phyloP scores from a whole-genome alignment of 2,888 invertebrate genomes.

The Hecatera dysodea region DNA sequence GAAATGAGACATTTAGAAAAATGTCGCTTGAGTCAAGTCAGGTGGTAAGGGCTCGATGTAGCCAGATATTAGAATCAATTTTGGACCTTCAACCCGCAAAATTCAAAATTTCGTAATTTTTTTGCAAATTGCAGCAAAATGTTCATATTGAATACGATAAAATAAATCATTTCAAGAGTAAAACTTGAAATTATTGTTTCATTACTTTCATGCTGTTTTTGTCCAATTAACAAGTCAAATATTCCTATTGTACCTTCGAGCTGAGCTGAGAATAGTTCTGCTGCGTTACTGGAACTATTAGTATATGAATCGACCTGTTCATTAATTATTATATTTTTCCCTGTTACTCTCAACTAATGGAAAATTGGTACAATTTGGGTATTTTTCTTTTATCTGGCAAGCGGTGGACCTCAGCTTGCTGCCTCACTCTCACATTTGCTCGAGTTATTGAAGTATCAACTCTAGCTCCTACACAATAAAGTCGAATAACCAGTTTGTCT shows the following conservation, averaged over 20 bases:
- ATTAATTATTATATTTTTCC: background rate
- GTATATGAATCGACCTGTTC: background rate
- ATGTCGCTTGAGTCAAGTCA: background rate
- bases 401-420: background rate
- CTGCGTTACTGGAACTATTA: background rate
- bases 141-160: background rate
- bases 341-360: background rate
- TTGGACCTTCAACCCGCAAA: background rate
- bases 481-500: background rate
- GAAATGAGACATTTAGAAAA: background rate
- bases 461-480: background rate
- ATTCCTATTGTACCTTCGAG: background rate
- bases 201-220: background rate
- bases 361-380: background rate
- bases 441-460: background rate
- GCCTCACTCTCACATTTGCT: background rate
- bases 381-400: background rate
- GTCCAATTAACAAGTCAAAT: background rate
- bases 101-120: background rate
- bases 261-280: background rate
- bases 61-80: background rate
- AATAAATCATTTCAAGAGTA: background rate
- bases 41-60: background rate
- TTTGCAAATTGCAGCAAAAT: background rate
- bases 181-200: background rate